Conservation (phyloP, 2,113 vertebrate species). For the Lates calcarifer region DNA sequence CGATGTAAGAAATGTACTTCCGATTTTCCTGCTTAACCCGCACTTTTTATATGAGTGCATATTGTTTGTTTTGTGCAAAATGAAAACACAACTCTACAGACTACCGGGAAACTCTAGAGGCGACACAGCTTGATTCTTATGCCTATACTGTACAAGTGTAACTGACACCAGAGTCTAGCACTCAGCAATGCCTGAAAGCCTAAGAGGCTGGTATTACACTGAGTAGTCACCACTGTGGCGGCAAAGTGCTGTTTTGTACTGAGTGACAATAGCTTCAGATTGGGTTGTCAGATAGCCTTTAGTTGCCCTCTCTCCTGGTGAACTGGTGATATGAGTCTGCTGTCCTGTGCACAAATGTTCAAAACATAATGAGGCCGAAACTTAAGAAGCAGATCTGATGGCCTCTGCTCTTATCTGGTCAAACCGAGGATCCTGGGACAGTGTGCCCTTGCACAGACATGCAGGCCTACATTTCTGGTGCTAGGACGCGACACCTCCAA, state of each 20-base stretch:
- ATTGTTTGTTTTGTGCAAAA: not conserved
- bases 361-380: conserved; percentile 76
- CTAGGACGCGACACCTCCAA: conserved; percentile 41
- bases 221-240: conserved; percentile 52
- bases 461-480: not conserved
- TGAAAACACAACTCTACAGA: not conserved
- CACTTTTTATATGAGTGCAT: not conserved
- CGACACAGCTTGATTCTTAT: conserved; percentile 1
- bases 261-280: conserved; percentile 69
- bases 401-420: conserved; percentile 38
- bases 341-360: conserved; percentile 38
- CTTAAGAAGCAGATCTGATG: conserved; percentile 57
- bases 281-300: conserved; percentile 63
- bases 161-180: conserved; percentile 43
- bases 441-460: not conserved
- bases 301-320: conserved; percentile 58
- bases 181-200: conserved; percentile 21
- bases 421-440: conserved; percentile 25
- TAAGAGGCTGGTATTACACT: conserved; percentile 56
- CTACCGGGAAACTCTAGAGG: conserved; percentile 1
- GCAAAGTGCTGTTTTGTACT: conserved; percentile 73
- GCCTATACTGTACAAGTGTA: conserved; percentile 24
- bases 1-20: not conserved
- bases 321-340: conserved; percentile 47
- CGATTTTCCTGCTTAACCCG: not conserved